A percentile compares a stretch with the other conserved stretches of the same genome.
Evolutionary conservation across 1,140 invertebrate genomes (phyloP).

Genomic region (Drosophila triauraria): DNA sequence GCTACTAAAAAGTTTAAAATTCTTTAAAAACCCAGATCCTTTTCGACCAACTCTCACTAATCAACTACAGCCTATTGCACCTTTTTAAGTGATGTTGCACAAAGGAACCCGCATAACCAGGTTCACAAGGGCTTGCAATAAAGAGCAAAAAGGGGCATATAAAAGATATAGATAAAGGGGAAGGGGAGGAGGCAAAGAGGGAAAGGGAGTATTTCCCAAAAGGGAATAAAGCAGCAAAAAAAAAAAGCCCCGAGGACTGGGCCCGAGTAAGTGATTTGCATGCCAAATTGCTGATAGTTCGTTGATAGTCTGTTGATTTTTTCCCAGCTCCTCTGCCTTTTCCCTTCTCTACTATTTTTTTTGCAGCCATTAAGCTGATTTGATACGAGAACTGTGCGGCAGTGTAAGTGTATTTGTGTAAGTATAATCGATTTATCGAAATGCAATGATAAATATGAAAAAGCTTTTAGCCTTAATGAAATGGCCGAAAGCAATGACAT

Average conservation of each 20-base stretch:
- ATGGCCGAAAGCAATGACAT: constrained; percentile 7
- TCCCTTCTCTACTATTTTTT: not conserved
- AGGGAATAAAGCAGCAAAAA: not conserved
- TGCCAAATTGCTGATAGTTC: constrained; percentile 48
- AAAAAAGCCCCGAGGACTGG: constrained; percentile 13
- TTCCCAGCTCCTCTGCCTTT: constrained; percentile 4
- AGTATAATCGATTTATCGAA: constrained; percentile 44
- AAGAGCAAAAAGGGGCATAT: not conserved
- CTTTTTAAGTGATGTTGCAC: constrained; percentile 34
- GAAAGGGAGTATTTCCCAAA: not conserved
- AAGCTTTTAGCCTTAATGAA: constrained; percentile 36
- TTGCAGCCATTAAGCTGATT: constrained; percentile 47
- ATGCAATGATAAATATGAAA: constrained; percentile 24
- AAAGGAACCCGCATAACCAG: constrained; percentile 22
- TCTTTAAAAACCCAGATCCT: not conserved
- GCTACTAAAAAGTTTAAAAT: not conserved
- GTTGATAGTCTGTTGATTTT: constrained; percentile 31
- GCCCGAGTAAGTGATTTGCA: constrained; percentile 39
- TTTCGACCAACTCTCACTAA: not conserved
- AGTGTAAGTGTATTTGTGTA: not conserved
- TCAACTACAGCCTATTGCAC: constrained; percentile 4
- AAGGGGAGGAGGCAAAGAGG: too few species aligned
- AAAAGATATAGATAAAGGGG: not conserved
- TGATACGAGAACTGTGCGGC: constrained; percentile 7
- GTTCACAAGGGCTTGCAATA: not conserved